Evolutionary conservation across 2,113 vertebrate species (phyloP).

Genomic region (Varanus salvator): DNA sequence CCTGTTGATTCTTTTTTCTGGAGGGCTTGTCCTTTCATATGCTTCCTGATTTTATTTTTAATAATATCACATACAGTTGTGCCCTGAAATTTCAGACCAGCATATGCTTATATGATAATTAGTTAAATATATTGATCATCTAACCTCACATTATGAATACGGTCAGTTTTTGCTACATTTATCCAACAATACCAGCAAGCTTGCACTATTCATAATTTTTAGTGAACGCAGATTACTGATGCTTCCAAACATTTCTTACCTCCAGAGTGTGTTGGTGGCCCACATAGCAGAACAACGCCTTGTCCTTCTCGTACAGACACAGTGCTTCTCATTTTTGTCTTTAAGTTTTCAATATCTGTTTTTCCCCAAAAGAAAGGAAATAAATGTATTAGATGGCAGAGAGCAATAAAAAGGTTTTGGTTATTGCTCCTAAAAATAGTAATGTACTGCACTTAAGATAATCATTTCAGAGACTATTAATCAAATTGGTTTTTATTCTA

Average conservation of each 20-base stretch:
- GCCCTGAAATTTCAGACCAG: background rate
- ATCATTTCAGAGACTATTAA: background rate
- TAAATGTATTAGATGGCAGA: constrained; percentile 18
- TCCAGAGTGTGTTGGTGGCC: constrained; percentile 85
- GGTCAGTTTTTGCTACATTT: background rate
- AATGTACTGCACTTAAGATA: background rate
- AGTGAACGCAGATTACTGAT: constrained; percentile 2
- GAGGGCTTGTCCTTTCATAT: no score
- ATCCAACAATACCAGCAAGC: background rate
- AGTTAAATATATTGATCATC: no score
- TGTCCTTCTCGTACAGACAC: constrained; percentile 95
- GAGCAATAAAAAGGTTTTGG: background rate
- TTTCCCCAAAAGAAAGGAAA: constrained; percentile 50
- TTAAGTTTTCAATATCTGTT: constrained; percentile 88
- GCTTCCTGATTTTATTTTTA: no score
- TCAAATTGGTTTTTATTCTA: background rate
- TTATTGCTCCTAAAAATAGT: fast-evolving
- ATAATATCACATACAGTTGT: background rate
- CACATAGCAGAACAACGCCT: constrained; percentile 92
- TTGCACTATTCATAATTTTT: background rate
- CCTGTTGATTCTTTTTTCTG: no score
- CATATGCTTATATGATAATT: background rate
- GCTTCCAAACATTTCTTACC: constrained; percentile 77
- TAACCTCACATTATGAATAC: background rate
- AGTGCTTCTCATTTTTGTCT: constrained; percentile 84